phyloP scores from a whole-genome alignment of 2,113 vertebrate genomes.

The Podiceps cristatus region DNA sequence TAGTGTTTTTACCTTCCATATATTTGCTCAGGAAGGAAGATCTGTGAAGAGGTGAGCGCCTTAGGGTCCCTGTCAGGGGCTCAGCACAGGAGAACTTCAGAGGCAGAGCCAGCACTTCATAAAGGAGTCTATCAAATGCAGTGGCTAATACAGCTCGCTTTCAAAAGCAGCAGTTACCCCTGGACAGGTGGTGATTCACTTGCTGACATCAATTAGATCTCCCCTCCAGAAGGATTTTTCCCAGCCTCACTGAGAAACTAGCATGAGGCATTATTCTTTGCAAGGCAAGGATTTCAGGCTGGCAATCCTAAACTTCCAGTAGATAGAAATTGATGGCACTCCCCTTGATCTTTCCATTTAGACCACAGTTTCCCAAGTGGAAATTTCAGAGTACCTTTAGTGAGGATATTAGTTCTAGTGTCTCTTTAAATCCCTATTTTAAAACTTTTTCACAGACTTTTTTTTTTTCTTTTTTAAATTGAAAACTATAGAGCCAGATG shows the following conservation, averaged over 20 bases:
- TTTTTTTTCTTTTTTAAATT: background rate
- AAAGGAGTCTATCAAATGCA: background rate
- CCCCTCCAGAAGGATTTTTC: background rate
- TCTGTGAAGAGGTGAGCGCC: background rate
- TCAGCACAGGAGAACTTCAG: background rate
- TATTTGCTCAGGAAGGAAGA: background rate
- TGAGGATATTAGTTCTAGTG: background rate
- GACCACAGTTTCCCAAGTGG: background rate
- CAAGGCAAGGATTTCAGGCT: background rate
- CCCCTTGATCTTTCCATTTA: background rate
- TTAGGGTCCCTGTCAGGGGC: background rate
- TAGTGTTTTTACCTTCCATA: background rate
- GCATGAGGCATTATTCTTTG: background rate
- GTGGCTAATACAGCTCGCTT: background rate
- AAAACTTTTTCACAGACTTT: background rate
- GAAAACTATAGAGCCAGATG: background rate
- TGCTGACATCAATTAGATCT: constrained; percentile 1
- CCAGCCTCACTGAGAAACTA: background rate
- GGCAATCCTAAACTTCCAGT: background rate
- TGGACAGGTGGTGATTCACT: background rate
- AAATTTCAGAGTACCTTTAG: background rate
- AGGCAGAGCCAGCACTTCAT: background rate
- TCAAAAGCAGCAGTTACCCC: background rate
- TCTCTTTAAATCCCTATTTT: background rate
- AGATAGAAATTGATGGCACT: background rate